Evolutionary conservation across 2,888 invertebrate genomes (phyloP).

Genomic region (Xylocampa areola): DNA sequence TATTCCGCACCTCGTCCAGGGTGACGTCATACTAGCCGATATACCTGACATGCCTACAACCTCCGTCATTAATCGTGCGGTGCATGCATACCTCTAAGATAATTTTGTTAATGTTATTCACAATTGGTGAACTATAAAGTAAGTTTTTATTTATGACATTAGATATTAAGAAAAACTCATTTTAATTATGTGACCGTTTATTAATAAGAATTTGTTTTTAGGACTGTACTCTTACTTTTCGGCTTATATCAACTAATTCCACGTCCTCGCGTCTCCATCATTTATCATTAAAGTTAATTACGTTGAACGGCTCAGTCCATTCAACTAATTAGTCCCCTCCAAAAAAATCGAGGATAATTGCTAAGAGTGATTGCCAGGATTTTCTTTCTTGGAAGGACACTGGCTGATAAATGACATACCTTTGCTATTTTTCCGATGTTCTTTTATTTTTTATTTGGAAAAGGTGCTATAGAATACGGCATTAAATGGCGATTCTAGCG

Average conservation of each 20-base stretch:
- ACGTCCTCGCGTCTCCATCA: slow-evolving; percentile 68
- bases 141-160: no score
- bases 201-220: slow-evolving; percentile 38
- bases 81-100: no score
- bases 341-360: slow-evolving; percentile 85
- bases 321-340: slow-evolving; percentile 82
- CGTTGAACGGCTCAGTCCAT: slow-evolving; percentile 81
- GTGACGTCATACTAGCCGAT: no score
- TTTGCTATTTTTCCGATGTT: slow-evolving; percentile 57
- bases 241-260: slow-evolving; percentile 58
- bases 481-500: no score
- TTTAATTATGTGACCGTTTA: slow-evolving; percentile 20
- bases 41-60: no score
- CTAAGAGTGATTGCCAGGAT: slow-evolving; percentile 83
- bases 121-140: no score
- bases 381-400: slow-evolving; percentile 77
- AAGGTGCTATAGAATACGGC: slow-evolving; percentile 17
- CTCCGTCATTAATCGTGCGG: no score
- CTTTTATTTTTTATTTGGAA: slow-evolving; percentile 51
- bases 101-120: no score
- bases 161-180: no score
- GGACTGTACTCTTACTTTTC: slow-evolving; percentile 51
- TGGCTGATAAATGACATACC: slow-evolving; percentile 79
- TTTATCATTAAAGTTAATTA: slow-evolving; percentile 86
- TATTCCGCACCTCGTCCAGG: no score